Evolutionary conservation across 2,113 vertebrate species (phyloP), one percentile per base, ranked within the genome.

Genomic region (Xiphophorus couchianus): DNA sequence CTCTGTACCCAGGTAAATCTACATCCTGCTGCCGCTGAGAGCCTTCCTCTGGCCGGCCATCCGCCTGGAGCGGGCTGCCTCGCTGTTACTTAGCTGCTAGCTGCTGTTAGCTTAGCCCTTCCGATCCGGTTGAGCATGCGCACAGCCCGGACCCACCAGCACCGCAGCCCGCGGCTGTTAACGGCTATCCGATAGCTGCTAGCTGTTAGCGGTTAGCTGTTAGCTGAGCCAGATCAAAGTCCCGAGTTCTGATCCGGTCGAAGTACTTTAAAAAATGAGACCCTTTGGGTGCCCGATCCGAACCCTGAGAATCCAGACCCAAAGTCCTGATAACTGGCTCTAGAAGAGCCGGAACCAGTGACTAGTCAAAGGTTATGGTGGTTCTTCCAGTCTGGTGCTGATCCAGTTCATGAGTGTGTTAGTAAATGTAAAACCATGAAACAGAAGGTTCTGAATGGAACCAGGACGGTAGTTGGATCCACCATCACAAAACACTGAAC

Each of bases 1-100:
- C 79, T 15, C 63, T n/a, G 14, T 33, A 12, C 62, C 63, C 74
- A 82, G 88, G 88, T 88, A 82, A 81, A 19, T 0, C 1, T 3
- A 2, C 13, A 0, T 4, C 6, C 15, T 9, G 29, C 2, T 2
- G 7, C 11, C 33, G 28, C 1, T 30, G 54, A 2, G 12, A 10
- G 5, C 39, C 37, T 3, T 35, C 9, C 4, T 3, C 1, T 0
- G 30, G n/a, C 48, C 5, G 12, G n/a, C 22, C 15, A 9, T 13
- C 13, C 25, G 67, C 51, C 4, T 22, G 15, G 28, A 17, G 6
- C 42, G 69, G 74, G 66, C 76, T 29, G 44, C 11, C 69, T n/a
- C 25, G 60, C 39, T 4, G 48, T n/a, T 75, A 77, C 17, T 42
- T 71, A 48, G 54, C 44, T 7, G 69, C 17, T 76, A 48, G 25